Evolutionary conservation across 2,797 vertebrate genomes (phyloP), one percentile per base, ranked within the genome.

Genomic region (Centropyge bicolor): DNA sequence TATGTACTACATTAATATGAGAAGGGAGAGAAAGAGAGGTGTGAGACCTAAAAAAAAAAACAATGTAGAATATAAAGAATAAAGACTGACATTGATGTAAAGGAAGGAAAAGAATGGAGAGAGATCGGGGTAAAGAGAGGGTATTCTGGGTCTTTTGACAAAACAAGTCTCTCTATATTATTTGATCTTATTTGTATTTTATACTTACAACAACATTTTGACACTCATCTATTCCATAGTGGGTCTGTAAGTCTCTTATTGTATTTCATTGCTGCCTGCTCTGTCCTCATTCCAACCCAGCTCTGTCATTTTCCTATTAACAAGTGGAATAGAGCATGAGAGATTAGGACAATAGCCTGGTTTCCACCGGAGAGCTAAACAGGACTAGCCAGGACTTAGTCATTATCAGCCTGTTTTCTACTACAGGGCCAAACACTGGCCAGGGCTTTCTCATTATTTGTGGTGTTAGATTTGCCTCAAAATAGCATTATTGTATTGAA

Each of bases 231-330:
- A 45, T 71, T 69, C 56, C 61, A 55, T n/a, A 22, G 57, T 36
- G 55, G 64, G 20, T 77, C 35, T 74, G n/a, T 80, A 84, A 80
- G 14, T 77, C 66, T 38, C 22, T 57, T 45, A 35, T 79, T 86
- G 51, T 81, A 24, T 79, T 64, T 67, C 76, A 51, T 24, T 63
- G 38, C 54, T 72, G 54, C 69, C 31, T 71, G 41, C 69, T 74
- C 63, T 76, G 77, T 85, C 80, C 80, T 79, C 56, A 68, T 81
- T 63, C 65, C 56, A 68, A 83, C 78, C 67, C 74, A 55, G 70
- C 59, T 77, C 61, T 74, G 69, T 74, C 74, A 63, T 74, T 73
- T 77, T 74, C 43, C 65, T 73, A 60, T 57, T 77, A 69, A 70
- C 56, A 76, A 66, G 68, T 52, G 41, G 54, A 82, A 55, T 40